Conservation (phyloP, 2,888 invertebrate genomes). For the Zele albiditarsus region DNA sequence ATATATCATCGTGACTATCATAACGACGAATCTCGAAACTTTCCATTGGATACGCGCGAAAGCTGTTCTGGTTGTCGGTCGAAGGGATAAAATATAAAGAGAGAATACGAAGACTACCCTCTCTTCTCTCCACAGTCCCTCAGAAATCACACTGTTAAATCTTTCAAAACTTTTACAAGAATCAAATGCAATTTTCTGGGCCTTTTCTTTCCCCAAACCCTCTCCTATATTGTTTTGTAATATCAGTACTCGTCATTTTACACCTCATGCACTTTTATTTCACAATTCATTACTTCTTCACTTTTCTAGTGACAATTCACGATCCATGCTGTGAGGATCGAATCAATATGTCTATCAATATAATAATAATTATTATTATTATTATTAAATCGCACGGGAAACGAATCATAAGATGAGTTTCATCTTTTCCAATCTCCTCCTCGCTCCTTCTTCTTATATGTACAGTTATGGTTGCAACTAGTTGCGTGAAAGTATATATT, state of each 20-base stretch:
- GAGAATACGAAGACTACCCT: constrained; percentile 1
- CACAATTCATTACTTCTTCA: constrained; percentile 23
- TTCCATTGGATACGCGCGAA: constrained; percentile 44
- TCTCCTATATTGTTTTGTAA: constrained; percentile 35
- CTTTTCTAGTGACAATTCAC: neutral
- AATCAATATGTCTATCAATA: constrained; percentile 36
- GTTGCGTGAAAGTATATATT: neutral
- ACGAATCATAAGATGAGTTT: neutral
- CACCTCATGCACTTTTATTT: constrained; percentile 18
- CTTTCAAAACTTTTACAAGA: constrained; percentile 47
- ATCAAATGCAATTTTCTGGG: constrained; percentile 65
- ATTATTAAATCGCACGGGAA: constrained; percentile 14
- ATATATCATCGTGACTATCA: constrained; percentile 64
- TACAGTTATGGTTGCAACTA: neutral
- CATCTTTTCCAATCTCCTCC: neutral
- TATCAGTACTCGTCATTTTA: neutral
- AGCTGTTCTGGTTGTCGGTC: constrained; percentile 33
- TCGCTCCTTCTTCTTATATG: neutral
- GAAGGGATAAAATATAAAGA: neutral
- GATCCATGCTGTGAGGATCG: constrained; percentile 8
- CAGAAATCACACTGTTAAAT: constrained; percentile 44
- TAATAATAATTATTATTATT: constrained; percentile 16
- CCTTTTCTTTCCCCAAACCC: constrained; percentile 27
- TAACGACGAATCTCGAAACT: constrained; percentile 44
- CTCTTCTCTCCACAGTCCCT: constrained; percentile 20